Evolutionary conservation across 30 jellyfish, hydroid and myxozoan genomes (phyloP).

Genomic region (Cassiopea andromeda): DNA sequence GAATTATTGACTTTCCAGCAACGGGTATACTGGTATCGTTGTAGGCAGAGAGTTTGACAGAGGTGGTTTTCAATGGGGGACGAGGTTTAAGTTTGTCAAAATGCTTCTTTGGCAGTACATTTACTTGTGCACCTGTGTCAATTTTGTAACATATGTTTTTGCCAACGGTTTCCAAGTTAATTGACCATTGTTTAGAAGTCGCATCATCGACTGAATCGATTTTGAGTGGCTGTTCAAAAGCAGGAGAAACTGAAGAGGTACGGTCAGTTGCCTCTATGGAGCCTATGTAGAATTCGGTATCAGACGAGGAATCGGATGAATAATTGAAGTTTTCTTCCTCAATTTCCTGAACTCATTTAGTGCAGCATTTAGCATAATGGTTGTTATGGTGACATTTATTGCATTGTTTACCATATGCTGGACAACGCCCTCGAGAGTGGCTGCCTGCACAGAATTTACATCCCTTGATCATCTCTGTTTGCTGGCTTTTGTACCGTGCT

Average conservation of each 20-base stretch:
- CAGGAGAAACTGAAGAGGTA: background rate
- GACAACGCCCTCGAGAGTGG: conserved; percentile 61
- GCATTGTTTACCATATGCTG: conserved; percentile 1
- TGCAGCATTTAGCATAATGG: conserved; percentile 47
- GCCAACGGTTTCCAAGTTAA: conserved; percentile 4
- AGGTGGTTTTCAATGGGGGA: conserved; percentile 10
- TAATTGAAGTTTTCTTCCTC: background rate
- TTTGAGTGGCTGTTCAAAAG: conserved; percentile 35
- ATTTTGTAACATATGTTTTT: conserved; percentile 16
- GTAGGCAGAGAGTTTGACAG: conserved; percentile 54
- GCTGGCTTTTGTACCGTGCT: conserved; percentile 17
- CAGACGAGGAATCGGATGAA: conserved; percentile 27
- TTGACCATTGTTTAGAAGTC: background rate
- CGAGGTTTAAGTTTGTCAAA: no score
- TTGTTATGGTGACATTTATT: conserved; percentile 23
- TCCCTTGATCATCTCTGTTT: conserved; percentile 24
- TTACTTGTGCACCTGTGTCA: conserved; percentile 53
- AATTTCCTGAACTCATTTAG: conserved; percentile 1
- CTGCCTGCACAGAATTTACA: conserved; percentile 78
- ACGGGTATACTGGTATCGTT: conserved; percentile 33
- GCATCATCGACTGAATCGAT: conserved; percentile 19
- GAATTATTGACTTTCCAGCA: conserved; percentile 37
- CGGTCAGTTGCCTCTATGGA: conserved; percentile 21
- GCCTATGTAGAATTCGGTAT: background rate
- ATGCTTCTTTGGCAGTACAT: no score